Conservation (phyloP, 1,140 invertebrate species). For the Calosoma granatense region DNA sequence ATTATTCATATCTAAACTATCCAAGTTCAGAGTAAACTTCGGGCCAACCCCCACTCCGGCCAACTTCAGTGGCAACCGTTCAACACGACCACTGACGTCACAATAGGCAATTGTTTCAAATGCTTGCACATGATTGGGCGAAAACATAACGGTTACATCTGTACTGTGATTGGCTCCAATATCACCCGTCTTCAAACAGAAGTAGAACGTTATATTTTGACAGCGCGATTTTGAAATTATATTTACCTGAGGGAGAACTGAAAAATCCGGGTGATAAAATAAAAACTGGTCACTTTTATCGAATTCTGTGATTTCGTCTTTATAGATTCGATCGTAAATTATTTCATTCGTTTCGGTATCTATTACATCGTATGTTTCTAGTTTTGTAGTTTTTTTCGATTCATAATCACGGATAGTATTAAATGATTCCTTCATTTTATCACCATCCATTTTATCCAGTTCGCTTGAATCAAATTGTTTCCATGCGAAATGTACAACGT, state of each 20-base stretch:
- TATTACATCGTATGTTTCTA: slow-evolving; percentile 15
- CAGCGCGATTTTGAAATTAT: not conserved
- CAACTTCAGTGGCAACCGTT: slow-evolving; percentile 21
- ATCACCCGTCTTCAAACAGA: slow-evolving; percentile 23
- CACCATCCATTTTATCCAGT: slow-evolving; percentile 20
- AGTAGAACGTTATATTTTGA: not conserved
- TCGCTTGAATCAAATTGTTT: slow-evolving; percentile 24
- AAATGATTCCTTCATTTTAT: slow-evolving; percentile 8
- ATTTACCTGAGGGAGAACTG: slow-evolving; percentile 17
- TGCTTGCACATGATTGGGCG: slow-evolving; percentile 16
- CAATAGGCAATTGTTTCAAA: slow-evolving; percentile 23
- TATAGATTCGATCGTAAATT: slow-evolving; percentile 17
- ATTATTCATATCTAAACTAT: slow-evolving; percentile 21
- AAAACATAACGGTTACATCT: slow-evolving; percentile 24
- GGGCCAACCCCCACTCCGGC: slow-evolving; percentile 25
- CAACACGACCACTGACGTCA: slow-evolving; percentile 22
- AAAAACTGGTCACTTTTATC: slow-evolving; percentile 10
- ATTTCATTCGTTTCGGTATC: slow-evolving; percentile 10
- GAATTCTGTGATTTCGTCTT: slow-evolving; percentile 13
- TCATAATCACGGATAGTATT: slow-evolving; percentile 14
- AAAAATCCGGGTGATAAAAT: slow-evolving; percentile 14
- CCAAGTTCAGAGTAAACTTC: slow-evolving; percentile 20
- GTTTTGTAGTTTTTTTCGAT: slow-evolving; percentile 9
- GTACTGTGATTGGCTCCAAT: slow-evolving; percentile 21
- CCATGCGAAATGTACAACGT: slow-evolving; percentile 35